These are phyloP conservation scores for Solen grandis DNA, from an alignment of 1,140 invertebrate species.

Conservation along the genomic window DNA sequence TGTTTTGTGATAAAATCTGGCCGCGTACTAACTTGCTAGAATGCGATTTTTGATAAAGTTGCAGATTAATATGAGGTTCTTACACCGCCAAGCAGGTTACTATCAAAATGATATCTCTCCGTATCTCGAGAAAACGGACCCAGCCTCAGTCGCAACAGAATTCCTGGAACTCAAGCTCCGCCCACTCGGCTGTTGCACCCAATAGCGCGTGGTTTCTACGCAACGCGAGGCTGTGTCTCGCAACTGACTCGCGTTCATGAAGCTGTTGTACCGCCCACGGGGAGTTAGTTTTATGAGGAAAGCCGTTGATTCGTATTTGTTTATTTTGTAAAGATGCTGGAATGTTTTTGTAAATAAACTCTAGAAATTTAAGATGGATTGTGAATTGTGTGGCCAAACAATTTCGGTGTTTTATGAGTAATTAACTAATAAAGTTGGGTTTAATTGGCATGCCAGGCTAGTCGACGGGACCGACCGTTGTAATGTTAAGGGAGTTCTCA, in stretches of 20 bases:
- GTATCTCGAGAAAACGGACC: too few relatives aligned
- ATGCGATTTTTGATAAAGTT: conserved; percentile 29
- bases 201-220: background rate
- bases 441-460: conserved; percentile 32
- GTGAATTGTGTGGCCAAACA: conserved; percentile 56
- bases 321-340: conserved; percentile 45
- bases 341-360: conserved; percentile 56
- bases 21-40: background rate
- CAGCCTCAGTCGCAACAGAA: too few relatives aligned
- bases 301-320: background rate
- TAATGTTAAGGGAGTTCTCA: too few relatives aligned
- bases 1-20: conserved; percentile 35
- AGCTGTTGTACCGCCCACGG: background rate
- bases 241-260: background rate
- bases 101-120: conserved; percentile 55
- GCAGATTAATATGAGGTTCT: conserved; percentile 20
- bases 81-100: conserved; percentile 3
- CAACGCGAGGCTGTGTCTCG: conserved; percentile 25
- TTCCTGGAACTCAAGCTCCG: too few relatives aligned
- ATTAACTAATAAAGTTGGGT: conserved; percentile 34
- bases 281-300: conserved; percentile 23
- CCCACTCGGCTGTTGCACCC: background rate
- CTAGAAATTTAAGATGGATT: conserved; percentile 41
- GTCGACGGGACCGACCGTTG: too few relatives aligned
- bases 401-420: conserved; percentile 40